These are phyloP conservation scores for Cyaniris semiargus DNA, from an alignment of 2,888 invertebrate species.

Conservation along the genomic window DNA sequence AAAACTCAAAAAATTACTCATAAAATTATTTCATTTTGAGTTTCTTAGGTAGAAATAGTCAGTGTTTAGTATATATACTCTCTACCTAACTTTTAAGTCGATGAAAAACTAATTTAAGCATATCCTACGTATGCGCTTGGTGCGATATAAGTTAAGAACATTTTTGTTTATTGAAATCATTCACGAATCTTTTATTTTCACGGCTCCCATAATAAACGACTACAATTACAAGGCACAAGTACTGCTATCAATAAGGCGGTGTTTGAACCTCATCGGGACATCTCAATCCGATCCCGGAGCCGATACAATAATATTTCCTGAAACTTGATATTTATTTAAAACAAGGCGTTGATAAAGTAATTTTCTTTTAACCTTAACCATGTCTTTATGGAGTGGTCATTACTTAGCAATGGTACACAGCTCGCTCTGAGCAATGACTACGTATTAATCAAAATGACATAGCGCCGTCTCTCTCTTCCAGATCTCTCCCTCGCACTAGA, in stretches of 20 bases:
- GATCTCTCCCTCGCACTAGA: conserved; percentile 66
- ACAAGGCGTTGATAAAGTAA: conserved; percentile 81
- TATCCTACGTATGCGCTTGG: neutral
- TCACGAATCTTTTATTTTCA: conserved; percentile 23
- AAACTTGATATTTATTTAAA: conserved; percentile 81
- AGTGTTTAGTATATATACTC: no score
- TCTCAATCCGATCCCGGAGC: conserved; percentile 80
- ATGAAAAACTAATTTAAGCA: neutral
- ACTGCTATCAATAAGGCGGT: conserved; percentile 77
- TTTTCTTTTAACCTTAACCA: conserved; percentile 81
- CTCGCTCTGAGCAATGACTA: conserved; percentile 79
- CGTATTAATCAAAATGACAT: conserved; percentile 81
- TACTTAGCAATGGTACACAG: conserved; percentile 81
- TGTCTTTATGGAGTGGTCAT: conserved; percentile 81
- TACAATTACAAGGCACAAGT: conserved; percentile 62
- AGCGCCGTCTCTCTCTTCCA: conserved; percentile 67
- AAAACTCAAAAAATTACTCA: no score
- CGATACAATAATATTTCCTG: conserved; percentile 80
- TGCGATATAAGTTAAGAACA: neutral
- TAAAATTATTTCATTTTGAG: no score
- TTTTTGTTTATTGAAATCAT: conserved; percentile 6
- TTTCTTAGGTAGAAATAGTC: no score
- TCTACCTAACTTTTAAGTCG: neutral
- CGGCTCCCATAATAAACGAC: conserved; percentile 26
- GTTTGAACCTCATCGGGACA: conserved; percentile 68